These are phyloP conservation scores for Turritopsis dohrnii DNA, from an alignment of 30 jellyfish, hydroid and myxozoan genomes.

Conservation along the genomic window DNA sequence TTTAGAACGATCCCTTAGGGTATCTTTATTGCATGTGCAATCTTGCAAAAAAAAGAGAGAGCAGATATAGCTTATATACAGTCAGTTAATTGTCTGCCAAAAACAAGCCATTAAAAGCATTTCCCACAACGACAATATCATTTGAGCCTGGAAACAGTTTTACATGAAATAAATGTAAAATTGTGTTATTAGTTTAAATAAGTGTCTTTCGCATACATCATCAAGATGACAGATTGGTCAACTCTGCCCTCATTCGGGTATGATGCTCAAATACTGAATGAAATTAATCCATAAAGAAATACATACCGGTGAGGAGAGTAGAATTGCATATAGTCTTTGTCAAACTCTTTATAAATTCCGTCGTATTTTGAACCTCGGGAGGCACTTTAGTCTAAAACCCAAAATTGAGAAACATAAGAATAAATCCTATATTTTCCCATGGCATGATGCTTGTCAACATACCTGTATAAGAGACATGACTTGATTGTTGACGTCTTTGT, in stretches of 20 bases:
- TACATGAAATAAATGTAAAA: not conserved
- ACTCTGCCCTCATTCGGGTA: not conserved
- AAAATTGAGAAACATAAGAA: not conserved
- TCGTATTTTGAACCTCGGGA: not conserved
- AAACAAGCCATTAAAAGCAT: too few species aligned
- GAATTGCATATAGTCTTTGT: not conserved
- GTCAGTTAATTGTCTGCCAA: too few species aligned
- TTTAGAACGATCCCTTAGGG: too few species aligned
- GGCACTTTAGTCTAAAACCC: not conserved
- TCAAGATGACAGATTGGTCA: not conserved
- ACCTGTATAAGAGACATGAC: conserved; percentile 17
- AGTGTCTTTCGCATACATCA: not conserved
- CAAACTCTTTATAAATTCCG: not conserved
- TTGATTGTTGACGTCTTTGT: conserved; percentile 2
- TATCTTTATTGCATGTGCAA: too few species aligned
- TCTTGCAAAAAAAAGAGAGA: too few species aligned
- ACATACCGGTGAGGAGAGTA: not conserved
- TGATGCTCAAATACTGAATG: too few species aligned
- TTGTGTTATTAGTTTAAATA: not conserved
- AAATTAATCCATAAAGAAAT: too few species aligned
- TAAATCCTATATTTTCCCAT: too few species aligned
- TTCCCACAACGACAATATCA: not conserved
- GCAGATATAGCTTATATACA: too few species aligned
- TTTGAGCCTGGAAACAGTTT: not conserved
- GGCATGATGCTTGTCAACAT: too few species aligned